Evolutionary conservation across 2,888 invertebrate species (phyloP), one percentile per base, ranked within the genome.

Genomic region (Mamestra brassicae): DNA sequence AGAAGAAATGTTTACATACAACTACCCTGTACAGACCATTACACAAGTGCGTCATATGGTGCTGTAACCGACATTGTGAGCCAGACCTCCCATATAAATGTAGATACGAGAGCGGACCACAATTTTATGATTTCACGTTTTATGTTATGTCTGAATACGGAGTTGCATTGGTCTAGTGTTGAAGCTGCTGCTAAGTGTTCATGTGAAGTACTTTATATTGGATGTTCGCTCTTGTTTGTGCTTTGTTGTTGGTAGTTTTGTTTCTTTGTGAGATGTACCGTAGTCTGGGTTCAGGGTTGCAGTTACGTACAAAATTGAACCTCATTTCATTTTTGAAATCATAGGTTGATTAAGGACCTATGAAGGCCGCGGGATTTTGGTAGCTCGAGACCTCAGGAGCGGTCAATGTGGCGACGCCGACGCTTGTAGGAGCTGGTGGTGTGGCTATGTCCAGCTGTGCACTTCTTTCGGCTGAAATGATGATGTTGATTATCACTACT

Each of bases 1-100:
- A 95, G 95, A 95, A 93, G 92, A 92, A 90, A 90, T 92, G 92
- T 93, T 91, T 92, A 93, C 93, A 91, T 88, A 89, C 89, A 90
- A 87, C 89, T 89, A 90, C 86, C 85, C 74, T 80, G 84, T 82
- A 84, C 84, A 85, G 82, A 78, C 83, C 73, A 82, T 85, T 85
- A 82, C 85, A 86, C 85, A 80, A 82, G 83, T 74, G 86, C 87
- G 87, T 88, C 87, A 85, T 78, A 86, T 87, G 86, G 83, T 78
- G 70, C 74, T 67, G 73, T 85, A 86, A 86, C 84, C 80, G 76
- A 84, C 82, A 69, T 78, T 79, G 68, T 76, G 71, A 78, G 86
- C 83, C 78, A 81, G 80, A 74, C 69, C 67, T 83, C 81, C 66
- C 75, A 76, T 81, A 81, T 81, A 88, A 78, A 83, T 80, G 78